phyloP scores from a whole-genome alignment of 2,888 invertebrate species.

The Venustoraphidia nigricollis region DNA sequence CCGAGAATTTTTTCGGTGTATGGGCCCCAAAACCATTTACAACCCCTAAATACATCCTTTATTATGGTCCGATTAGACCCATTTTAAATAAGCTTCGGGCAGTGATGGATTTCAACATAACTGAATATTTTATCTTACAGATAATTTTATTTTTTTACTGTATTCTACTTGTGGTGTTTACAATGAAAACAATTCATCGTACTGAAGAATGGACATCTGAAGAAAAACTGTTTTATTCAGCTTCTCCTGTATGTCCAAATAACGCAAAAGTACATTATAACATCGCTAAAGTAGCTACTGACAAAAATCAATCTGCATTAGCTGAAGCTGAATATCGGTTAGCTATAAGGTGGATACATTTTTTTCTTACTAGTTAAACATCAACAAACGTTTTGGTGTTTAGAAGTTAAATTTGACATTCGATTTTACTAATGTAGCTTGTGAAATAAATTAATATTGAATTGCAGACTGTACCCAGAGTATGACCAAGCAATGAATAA shows the following conservation, averaged over 20 bases:
- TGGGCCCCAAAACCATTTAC: no score
- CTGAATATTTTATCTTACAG: constrained; percentile 6
- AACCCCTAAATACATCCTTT: no score
- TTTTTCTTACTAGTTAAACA: neutral
- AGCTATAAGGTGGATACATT: constrained; percentile 44
- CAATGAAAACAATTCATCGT: constrained; percentile 40
- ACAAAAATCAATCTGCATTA: constrained; percentile 44
- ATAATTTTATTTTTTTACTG: constrained; percentile 19
- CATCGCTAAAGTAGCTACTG: constrained; percentile 75
- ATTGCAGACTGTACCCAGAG: constrained; percentile 50
- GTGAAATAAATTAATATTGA: neutral
- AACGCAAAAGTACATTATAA: constrained; percentile 94
- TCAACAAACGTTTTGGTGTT: neutral
- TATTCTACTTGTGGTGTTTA: constrained; percentile 18
- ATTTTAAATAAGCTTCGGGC: no score
- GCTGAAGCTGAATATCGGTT: constrained; percentile 66
- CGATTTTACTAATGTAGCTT: neutral
- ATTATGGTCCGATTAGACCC: no score
- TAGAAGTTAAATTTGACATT: neutral
- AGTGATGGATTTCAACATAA: no score
- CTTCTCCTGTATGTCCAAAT: constrained; percentile 72
- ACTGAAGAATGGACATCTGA: constrained; percentile 72
- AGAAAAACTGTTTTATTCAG: constrained; percentile 61
- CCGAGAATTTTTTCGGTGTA: no score
- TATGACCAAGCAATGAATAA: constrained; percentile 93